Evolutionary conservation across 2,113 vertebrate species (phyloP), one percentile per base, ranked within the genome.

Genomic region (Camelus bactrianus): DNA sequence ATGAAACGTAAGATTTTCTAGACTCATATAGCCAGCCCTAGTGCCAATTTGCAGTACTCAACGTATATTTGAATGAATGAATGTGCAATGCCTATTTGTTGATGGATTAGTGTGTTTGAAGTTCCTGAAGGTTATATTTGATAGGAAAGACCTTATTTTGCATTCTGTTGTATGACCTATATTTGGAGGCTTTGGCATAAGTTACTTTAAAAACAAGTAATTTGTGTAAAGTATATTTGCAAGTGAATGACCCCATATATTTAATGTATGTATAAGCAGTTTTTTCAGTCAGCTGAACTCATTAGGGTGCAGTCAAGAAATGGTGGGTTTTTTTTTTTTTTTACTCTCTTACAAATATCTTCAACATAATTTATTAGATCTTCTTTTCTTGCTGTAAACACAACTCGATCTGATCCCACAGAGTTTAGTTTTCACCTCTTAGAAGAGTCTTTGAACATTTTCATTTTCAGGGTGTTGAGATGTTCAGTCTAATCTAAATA

Each of bases 11-110:
- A 79, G 26, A 50, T 5, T 94, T 58, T 83, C n/a, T 22, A 30
- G 32, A 30, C 12, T 70, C 22, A 50, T 88, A 69, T 88, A 94
- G 87, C 70, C 52, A 89, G 46, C 13, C 28, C 28, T 58, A 20
- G 19, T 84, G 14, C n/a, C 15, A 76, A 38, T 76, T 85, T 91
- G 14, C 11, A 20, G 24, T 42, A 50, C 54, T 95, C 32, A 83
- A 6, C 75, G 54, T 75, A 50, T 38, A 85, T 94, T 91, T 91
- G 52, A 93, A 95, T 84, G 28, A 93, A 95, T 76, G 81, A 76
- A 84, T 81, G 38, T 84, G 6, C 5, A 48, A 42, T 32, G 35
- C 26, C 38, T 69, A 48, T 81, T 88, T 72, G 30, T 60, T 76
- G 72, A 89, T 77, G 46, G 82, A 94, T 95, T 95, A 60, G 70